Evolutionary conservation across 2,113 vertebrate genomes (phyloP).

Genomic region (Spermophilus dauricus): DNA sequence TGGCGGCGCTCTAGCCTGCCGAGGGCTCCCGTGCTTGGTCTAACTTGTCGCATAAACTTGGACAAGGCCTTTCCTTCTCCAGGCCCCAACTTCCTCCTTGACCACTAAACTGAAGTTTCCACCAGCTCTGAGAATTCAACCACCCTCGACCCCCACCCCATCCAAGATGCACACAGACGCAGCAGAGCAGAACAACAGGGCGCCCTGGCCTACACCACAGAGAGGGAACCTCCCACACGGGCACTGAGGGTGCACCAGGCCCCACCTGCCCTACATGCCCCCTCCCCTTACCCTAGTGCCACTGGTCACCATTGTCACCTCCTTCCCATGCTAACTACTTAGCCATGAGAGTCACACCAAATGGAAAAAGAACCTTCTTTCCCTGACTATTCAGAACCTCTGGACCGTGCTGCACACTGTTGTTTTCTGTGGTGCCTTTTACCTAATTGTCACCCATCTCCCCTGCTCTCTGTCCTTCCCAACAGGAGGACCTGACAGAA

Average conservation of each 20-base stretch:
- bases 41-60: not conserved
- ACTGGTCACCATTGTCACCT: fast-evolving
- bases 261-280: not conserved
- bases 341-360: not conserved
- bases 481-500: not conserved
- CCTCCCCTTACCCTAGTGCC: fast-evolving
- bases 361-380: not conserved
- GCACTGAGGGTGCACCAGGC: not conserved
- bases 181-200: not conserved
- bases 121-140: not conserved
- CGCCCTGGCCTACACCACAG: no score
- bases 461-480: no score
- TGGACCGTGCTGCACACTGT: fast-evolving
- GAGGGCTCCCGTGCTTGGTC: not conserved
- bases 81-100: constrained; percentile 23
- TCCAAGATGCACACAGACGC: not conserved
- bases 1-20: fast-evolving
- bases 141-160: not conserved
- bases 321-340: not conserved
- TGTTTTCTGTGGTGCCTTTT: not conserved
- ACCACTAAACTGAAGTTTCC: constrained; percentile 57
- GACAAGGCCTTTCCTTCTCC: not conserved
- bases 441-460: not conserved
- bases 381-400: not conserved
- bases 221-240: no score